Evolutionary conservation across 53 echinoderm and acorn worm species (phyloP), one percentile per base, ranked within the genome.

Genomic region (Actinopyga echinites): DNA sequence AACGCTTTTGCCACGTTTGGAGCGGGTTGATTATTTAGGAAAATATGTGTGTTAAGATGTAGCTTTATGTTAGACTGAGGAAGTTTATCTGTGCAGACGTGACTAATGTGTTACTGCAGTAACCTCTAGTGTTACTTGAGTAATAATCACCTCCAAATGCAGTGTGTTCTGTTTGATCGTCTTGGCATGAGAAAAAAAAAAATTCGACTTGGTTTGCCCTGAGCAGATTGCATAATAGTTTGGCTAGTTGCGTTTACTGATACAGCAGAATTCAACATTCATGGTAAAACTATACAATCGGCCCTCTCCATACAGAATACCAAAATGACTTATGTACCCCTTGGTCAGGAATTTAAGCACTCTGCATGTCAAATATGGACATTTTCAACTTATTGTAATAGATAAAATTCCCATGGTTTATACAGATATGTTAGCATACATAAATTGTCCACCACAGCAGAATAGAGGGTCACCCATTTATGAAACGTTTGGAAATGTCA

Each of bases 371-470:
- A 86, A 64, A 42, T 86, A 86, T 52, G 9, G 20, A 4, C 23
- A 67, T 20, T 35, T 80, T 2, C 32, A 81, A 30, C 8, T 87
- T 17, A 26, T 87, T 8, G 82, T 68, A 35, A 87, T 87, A 52
- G 81, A 87, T 65, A 81, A 87, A 58, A 38, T 87, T 9, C 81
- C 87, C 24, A 87, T 87, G 87, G 86, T 87, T 6, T 37, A 64
- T 12, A 33, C 12, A 4, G 56, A 85, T 1, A 85, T 85, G 75
- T 40, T 85, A 4, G 2, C 25, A 26, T 59, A 73, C 58, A 80
- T 86, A 17, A 42, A 37, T 56, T 45, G 64, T 24, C 29, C 80
- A 21, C 36, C 79, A 43, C 79, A 86, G 34, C 87, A 87, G 68
- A 87, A 81, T 24, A 69, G 56, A 67, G 24, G 42, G 6, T 30